Evolutionary conservation across 1,140 invertebrate species (phyloP), one percentile per base, ranked within the genome.

Genomic region (Drosophila eugracilis): DNA sequence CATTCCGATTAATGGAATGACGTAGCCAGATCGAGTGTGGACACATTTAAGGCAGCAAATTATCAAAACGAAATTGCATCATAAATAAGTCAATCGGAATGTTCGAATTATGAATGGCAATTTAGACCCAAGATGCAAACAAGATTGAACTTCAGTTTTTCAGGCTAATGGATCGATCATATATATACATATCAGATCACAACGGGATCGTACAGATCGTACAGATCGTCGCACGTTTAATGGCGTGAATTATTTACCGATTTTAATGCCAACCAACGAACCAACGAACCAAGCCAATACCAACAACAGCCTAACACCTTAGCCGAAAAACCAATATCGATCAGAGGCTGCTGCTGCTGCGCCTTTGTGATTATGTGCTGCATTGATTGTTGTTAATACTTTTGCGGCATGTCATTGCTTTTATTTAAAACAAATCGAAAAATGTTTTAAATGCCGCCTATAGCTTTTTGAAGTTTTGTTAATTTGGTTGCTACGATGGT

Each of bases 261-360:
- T 88, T 88, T 88, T 83, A 89, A 88, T 88, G 78, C 53, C 84
- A n/a, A n/a, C n/a, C n/a, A n/a, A n/a, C n/a, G n/a, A n/a, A n/a
- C n/a, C n/a, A n/a, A n/a, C n/a, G n/a, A n/a, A n/a, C n/a, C n/a
- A 88, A 78, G 53, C 55, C 78, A 78, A 78, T 75, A 86, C 66
- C 66, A 55, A 62, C 28, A 73, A n/a, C n/a, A n/a, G n/a, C 24
- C 60, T 17, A n/a, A n/a, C n/a, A n/a, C 19, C 60, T 17, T n/a
- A 34, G 28, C 59, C 44, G n/a, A 30, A 62, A 65, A 65, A 62
- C 58, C 67, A 77, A 78, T 74, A 73, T 83, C 63, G 63, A 52
- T 52, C 63, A 44, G 45, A 34, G 17, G 28, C 21, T n/a, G n/a
- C n/a, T n/a, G 9, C 4, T 65, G 48, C 45, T 67, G 72, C 80